A percentile compares a stretch with the other conserved stretches of the same genome.
phyloP scores from a whole-genome alignment of 1,140 invertebrate species.

The Tetranychus cinnabarinus region DNA sequence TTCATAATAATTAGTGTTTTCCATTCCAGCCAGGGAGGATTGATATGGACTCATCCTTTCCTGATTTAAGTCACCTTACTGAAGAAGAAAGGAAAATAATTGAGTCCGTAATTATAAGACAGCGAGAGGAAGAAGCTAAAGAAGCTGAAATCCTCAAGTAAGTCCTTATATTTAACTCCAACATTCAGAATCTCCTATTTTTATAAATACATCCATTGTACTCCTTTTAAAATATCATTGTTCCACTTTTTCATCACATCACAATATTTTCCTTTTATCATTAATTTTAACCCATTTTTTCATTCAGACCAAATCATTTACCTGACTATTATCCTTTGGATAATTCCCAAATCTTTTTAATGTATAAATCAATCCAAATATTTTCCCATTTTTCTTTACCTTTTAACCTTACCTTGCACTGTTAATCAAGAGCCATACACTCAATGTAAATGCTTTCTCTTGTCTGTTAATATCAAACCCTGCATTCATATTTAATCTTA shows the following conservation, averaged over 20 bases:
- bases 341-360: not conserved
- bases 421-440: too few relatives aligned
- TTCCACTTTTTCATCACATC: not conserved
- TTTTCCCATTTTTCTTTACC: not conserved
- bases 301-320: not conserved
- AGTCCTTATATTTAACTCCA: slow-evolving; percentile 17
- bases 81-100: slow-evolving; percentile 92
- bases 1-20: too few relatives aligned
- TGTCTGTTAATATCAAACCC: too few relatives aligned
- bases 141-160: slow-evolving; percentile 86
- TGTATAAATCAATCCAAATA: too few relatives aligned
- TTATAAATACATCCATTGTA: not conserved
- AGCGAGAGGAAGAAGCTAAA: slow-evolving; percentile 83
- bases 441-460: too few relatives aligned
- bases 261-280: not conserved
- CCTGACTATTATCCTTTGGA: not conserved
- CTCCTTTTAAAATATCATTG: not conserved
- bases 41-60: slow-evolving; percentile 18
- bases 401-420: not conserved
- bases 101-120: slow-evolving; percentile 79
- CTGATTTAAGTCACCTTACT: slow-evolving; percentile 90
- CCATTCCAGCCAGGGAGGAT: not conserved
- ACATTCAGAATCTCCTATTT: not conserved
- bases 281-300: not conserved
- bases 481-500: too few relatives aligned